Conservation (phyloP, 2,888 invertebrate species). For the Taenaris catops region DNA sequence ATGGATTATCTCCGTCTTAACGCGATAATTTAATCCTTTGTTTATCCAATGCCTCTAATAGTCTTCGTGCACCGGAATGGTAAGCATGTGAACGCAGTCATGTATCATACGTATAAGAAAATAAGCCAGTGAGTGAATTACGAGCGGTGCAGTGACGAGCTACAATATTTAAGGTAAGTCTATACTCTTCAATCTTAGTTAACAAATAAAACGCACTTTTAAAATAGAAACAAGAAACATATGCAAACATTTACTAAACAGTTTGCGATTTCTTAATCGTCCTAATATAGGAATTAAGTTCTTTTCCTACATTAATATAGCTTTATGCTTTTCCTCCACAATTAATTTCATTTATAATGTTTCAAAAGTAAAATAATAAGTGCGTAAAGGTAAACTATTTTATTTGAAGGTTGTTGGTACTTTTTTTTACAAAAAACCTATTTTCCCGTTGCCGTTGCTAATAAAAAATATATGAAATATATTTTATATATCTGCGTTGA, state of each 20-base stretch:
- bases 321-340: too few relatives aligned
- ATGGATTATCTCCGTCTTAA: slow-evolving; percentile 72
- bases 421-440: too few relatives aligned
- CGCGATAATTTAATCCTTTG: slow-evolving; percentile 75
- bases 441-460: too few relatives aligned
- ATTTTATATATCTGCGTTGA: too few relatives aligned
- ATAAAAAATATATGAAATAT: too few relatives aligned
- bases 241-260: slow-evolving; percentile 4
- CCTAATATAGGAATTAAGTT: too few relatives aligned
- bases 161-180: slow-evolving; percentile 43
- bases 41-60: slow-evolving; percentile 74
- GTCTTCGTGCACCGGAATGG: slow-evolving; percentile 58
- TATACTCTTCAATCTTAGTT: slow-evolving; percentile 24
- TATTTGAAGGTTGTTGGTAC: too few relatives aligned
- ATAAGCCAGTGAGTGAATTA: slow-evolving; percentile 67
- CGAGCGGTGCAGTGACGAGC: slow-evolving; percentile 45
- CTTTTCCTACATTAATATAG: too few relatives aligned
- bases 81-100: slow-evolving; percentile 53
- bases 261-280: too few relatives aligned
- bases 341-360: too few relatives aligned
- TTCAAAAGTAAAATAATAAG: too few relatives aligned
- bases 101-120: slow-evolving; percentile 74
- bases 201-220: slow-evolving; percentile 39
- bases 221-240: slow-evolving; percentile 18
- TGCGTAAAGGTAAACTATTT: too few relatives aligned